Evolutionary conservation across 1,140 invertebrate species (phyloP).

Genomic region (Drosophila kurseongensis): DNA sequence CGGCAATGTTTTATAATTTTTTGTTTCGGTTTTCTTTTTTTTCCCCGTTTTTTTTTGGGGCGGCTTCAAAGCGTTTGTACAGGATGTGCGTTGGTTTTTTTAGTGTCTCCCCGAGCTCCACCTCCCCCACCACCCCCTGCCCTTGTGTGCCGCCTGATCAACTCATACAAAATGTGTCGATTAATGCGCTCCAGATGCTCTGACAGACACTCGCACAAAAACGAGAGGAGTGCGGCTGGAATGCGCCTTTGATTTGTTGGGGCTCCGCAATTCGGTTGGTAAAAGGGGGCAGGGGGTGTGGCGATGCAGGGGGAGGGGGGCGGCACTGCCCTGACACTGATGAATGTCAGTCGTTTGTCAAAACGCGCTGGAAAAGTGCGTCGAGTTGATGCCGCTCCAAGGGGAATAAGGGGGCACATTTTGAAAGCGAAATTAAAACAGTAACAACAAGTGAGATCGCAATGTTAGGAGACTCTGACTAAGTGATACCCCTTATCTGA

Average conservation of each 20-base stretch:
- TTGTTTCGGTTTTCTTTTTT: slow-evolving; percentile 34
- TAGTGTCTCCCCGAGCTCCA: slow-evolving; percentile 15
- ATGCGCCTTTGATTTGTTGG: slow-evolving; percentile 80
- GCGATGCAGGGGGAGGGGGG: background rate
- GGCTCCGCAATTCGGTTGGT: slow-evolving; percentile 31
- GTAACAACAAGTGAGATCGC: slow-evolving; percentile 44
- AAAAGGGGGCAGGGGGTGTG: background rate
- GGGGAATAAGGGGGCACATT: slow-evolving; percentile 6
- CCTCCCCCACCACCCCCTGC: background rate
- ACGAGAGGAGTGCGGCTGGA: slow-evolving; percentile 56
- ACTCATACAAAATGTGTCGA: slow-evolving; percentile 78
- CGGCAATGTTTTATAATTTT: slow-evolving; percentile 48
- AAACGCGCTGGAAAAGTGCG: slow-evolving; percentile 78
- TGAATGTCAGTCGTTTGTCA: slow-evolving; percentile 83
- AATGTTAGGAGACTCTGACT: background rate
- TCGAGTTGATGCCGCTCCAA: slow-evolving; percentile 39
- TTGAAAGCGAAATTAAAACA: slow-evolving; percentile 58
- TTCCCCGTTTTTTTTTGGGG: slow-evolving; percentile 24
- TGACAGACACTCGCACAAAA: slow-evolving; percentile 42
- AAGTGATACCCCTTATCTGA: background rate
- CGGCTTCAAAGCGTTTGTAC: slow-evolving; percentile 71
- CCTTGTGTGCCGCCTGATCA: slow-evolving; percentile 51
- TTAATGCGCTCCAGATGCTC: slow-evolving; percentile 81
- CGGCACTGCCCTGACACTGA: slow-evolving; percentile 64
- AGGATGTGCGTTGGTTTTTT: slow-evolving; percentile 68